Conservation (phyloP, 2,888 invertebrate species). For the Aricia artaxerxes region DNA sequence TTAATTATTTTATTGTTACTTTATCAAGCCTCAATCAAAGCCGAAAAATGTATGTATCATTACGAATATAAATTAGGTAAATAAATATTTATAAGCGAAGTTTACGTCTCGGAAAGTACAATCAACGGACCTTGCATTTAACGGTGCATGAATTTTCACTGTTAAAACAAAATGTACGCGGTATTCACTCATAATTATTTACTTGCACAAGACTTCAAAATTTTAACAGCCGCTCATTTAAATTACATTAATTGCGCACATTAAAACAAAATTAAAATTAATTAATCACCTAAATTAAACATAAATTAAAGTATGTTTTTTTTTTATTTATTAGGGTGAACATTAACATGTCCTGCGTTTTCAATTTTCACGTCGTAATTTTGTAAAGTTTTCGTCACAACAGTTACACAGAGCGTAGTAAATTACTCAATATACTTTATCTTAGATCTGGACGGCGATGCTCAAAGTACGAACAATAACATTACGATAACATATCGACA, state of each 20-base stretch:
- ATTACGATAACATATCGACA: conserved; percentile 25
- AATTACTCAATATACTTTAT: conserved; percentile 11
- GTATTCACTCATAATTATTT: not conserved
- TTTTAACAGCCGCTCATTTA: not conserved
- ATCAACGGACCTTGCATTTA: conserved; percentile 9
- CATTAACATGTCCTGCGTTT: not conserved
- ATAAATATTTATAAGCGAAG: not conserved
- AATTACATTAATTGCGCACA: not conserved
- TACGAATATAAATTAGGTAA: not conserved
- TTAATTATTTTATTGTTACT: not conserved
- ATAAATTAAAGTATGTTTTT: not conserved
- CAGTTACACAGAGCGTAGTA: not conserved
- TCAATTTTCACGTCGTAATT: not conserved
- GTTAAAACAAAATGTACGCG: not conserved
- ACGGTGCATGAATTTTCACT: conserved; percentile 2
- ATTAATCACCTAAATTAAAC: not conserved
- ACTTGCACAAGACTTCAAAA: not conserved
- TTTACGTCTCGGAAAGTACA: not conserved
- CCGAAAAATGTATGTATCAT: not conserved
- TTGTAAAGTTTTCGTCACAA: not conserved
- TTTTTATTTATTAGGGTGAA: not conserved
- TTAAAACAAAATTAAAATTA: not conserved
- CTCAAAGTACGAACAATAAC: conserved; percentile 19
- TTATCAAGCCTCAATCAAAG: not conserved
- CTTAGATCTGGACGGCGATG: conserved; percentile 11